Evolutionary conservation across 2,797 vertebrate species (phyloP).

Genomic region (Lophotriccus pileatus): DNA sequence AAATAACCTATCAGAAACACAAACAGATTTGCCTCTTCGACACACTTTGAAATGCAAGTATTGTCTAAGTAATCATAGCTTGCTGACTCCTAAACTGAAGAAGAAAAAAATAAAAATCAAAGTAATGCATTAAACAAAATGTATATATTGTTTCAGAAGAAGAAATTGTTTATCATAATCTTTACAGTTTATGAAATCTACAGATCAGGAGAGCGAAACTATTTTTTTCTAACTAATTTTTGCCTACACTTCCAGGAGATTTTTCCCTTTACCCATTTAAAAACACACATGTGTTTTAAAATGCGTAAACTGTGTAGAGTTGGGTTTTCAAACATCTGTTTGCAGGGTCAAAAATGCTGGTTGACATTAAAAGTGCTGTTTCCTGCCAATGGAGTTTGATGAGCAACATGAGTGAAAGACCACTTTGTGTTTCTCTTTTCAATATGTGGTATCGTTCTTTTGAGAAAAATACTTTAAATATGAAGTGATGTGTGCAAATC

Average conservation of each 20-base stretch:
- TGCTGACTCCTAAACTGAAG: background rate
- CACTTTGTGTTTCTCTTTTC: background rate
- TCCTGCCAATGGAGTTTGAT: background rate
- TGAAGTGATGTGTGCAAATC: background rate
- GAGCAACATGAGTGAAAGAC: background rate
- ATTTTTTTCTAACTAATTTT: background rate
- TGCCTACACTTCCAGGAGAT: background rate
- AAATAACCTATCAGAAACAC: constrained; percentile 14
- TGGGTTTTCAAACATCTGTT: background rate
- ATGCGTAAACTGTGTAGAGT: background rate
- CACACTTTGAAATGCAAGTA: background rate
- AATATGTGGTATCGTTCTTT: background rate
- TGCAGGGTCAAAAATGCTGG: background rate
- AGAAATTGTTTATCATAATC: background rate
- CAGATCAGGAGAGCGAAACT: background rate
- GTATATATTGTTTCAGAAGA: background rate
- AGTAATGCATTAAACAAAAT: background rate
- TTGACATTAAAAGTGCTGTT: background rate
- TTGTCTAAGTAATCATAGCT: background rate
- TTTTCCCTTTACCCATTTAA: background rate
- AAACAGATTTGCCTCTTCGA: background rate
- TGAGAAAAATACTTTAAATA: background rate
- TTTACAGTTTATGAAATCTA: background rate
- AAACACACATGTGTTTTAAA: background rate
- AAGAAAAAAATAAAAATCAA: background rate